These are phyloP conservation scores for Hyaena hyaena DNA, from an alignment of 2,113 vertebrate genomes.

Conservation along the genomic window DNA sequence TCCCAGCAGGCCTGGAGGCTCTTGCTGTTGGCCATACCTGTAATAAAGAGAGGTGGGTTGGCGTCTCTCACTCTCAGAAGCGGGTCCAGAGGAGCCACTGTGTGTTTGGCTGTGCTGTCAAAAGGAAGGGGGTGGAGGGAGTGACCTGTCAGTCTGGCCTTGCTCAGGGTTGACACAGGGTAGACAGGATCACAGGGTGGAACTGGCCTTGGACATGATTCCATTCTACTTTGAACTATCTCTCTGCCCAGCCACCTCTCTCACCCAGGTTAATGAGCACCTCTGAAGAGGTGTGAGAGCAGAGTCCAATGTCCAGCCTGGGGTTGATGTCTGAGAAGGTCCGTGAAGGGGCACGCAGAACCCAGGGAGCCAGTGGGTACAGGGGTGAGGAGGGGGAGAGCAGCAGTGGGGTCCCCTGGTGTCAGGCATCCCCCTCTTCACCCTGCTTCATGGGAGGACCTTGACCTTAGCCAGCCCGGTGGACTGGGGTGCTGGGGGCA, in stretches of 20 bases:
- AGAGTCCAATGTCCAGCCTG: neutral
- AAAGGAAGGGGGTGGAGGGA: neutral
- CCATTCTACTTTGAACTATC: neutral
- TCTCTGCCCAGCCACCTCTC: neutral
- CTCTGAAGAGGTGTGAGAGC: neutral
- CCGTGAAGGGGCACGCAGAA: rapidly evolving
- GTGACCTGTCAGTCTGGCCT: neutral
- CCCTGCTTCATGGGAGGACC: neutral
- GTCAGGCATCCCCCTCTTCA: rapidly evolving
- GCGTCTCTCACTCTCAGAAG: neutral
- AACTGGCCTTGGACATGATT: rapidly evolving
- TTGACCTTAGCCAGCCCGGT: neutral
- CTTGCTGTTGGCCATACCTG: neutral
- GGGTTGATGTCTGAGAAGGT: neutral
- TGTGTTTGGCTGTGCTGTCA: neutral
- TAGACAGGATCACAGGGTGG: rapidly evolving
- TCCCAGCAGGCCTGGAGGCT: neutral
- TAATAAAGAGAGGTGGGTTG: neutral
- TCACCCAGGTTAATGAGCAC: neutral
- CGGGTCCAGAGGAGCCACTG: neutral
- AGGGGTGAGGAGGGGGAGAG: neutral
- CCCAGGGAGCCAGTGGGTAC: neutral
- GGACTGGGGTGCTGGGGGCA: rapidly evolving
- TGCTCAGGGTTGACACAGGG: neutral
- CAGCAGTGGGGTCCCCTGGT: neutral